These are phyloP conservation scores for Pteromalus puparum DNA, from an alignment of 1,140 invertebrate species.

Conservation along the genomic window DNA sequence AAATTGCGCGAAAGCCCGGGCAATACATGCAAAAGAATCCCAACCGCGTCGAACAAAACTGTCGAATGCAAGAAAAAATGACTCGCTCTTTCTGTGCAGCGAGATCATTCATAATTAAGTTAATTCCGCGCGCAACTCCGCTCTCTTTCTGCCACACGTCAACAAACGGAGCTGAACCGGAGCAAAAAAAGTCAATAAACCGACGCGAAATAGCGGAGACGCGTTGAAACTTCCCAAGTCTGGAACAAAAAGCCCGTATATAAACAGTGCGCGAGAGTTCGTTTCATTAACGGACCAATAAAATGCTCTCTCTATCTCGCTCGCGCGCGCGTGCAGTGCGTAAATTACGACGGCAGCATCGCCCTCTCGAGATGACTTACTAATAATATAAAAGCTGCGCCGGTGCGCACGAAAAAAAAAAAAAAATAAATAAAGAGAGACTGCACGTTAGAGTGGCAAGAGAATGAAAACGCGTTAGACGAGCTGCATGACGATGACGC, in stretches of 20 bases:
- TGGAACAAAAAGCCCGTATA: neutral
- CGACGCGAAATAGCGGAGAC: neutral
- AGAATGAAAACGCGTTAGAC: conserved; percentile 14
- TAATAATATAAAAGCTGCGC: conserved; percentile 24
- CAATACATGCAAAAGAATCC: no score
- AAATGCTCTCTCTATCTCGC: neutral
- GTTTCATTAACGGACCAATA: conserved; percentile 37
- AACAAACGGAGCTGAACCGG: neutral
- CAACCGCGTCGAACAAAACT: neutral
- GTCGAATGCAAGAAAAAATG: conserved; percentile 19
- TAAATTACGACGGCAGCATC: conserved; percentile 15
- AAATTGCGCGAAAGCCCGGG: neutral
- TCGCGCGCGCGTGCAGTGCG: neutral
- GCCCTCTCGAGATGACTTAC: conserved; percentile 20
- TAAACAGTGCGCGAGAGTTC: neutral
- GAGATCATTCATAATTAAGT: conserved; percentile 29
- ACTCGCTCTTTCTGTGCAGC: neutral
- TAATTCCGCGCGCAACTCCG: neutral
- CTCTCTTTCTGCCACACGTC: neutral
- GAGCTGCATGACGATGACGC: neutral
- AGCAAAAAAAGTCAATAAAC: neutral
- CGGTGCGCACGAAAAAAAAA: neutral
- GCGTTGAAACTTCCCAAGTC: neutral
- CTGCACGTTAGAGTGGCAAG: neutral
- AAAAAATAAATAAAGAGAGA: neutral